Evolutionary conservation across 2,888 invertebrate genomes (phyloP).

Genomic region (Temnothorax unifasciatus): DNA sequence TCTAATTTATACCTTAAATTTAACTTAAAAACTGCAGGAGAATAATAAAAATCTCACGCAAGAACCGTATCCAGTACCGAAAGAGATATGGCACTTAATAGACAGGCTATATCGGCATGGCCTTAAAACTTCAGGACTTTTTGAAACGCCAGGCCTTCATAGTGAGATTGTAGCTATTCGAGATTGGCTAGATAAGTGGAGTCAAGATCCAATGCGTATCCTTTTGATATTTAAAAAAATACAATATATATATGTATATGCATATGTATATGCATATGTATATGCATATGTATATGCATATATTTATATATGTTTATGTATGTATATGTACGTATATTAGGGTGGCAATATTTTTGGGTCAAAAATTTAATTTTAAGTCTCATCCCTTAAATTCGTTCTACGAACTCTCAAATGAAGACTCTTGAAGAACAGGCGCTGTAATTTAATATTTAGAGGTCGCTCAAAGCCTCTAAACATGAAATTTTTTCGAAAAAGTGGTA

Average conservation of each 20-base stretch:
- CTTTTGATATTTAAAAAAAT: slow-evolving; percentile 82
- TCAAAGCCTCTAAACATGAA: too few species aligned
- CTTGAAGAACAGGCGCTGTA: too few species aligned
- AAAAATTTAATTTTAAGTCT: too few species aligned
- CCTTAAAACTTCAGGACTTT: slow-evolving; percentile 92
- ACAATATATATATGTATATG: background rate
- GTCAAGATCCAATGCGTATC: slow-evolving; percentile 93
- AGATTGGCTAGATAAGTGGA: slow-evolving; percentile 96
- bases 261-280: too few species aligned
- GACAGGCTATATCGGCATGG: slow-evolving; percentile 96
- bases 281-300: too few species aligned
- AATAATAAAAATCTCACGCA: slow-evolving; percentile 88
- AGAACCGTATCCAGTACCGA: slow-evolving; percentile 93
- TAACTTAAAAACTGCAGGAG: slow-evolving; percentile 83
- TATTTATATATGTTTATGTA: too few species aligned
- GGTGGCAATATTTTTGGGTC: too few species aligned
- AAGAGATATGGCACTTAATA: slow-evolving; percentile 96
- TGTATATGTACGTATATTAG: too few species aligned
- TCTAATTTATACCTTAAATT: slow-evolving; percentile 29
- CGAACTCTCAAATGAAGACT: too few species aligned
- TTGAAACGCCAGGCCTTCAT: slow-evolving; percentile 94
- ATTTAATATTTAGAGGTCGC: too few species aligned
- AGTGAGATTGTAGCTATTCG: slow-evolving; percentile 94
- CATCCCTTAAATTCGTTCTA: too few species aligned
- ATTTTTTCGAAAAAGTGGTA: too few species aligned